phyloP scores from a whole-genome alignment of 1,140 invertebrate genomes.

The Bradysia coprophila region DNA sequence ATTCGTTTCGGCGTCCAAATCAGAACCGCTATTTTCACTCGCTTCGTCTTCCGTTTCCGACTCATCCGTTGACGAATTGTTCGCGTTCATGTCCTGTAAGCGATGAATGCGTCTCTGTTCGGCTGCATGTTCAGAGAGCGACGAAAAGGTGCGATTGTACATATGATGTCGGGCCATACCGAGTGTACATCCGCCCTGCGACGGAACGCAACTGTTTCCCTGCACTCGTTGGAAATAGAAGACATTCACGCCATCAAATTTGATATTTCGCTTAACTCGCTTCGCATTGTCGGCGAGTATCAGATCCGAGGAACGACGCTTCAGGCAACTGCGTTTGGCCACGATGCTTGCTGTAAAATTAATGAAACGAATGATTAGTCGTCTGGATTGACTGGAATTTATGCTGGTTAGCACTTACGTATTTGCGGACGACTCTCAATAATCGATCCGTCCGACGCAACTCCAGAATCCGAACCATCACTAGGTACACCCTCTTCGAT shows the following conservation, averaged over 20 bases:
- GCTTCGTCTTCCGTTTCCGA: constrained; percentile 63
- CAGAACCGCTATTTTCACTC: constrained; percentile 65
- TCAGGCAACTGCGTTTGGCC: constrained; percentile 23
- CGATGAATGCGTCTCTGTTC: constrained; percentile 74
- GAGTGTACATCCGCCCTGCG: constrained; percentile 86
- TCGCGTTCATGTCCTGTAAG: constrained; percentile 42
- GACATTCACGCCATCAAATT: constrained; percentile 83
- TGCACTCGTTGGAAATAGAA: constrained; percentile 90
- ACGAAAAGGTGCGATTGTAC: constrained; percentile 36
- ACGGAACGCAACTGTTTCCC: constrained; percentile 96
- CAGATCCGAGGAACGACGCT: constrained; percentile 26
- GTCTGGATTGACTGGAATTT: constrained; percentile 19
- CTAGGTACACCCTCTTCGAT: constrained; percentile 31
- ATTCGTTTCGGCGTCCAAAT: constrained; percentile 78
- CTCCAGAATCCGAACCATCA: constrained; percentile 63
- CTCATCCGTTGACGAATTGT: constrained; percentile 46
- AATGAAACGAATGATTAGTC: constrained; percentile 1
- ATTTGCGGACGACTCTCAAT: no score
- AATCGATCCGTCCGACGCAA: constrained; percentile 53
- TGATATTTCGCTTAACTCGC: constrained; percentile 58
- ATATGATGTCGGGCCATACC: constrained; percentile 85
- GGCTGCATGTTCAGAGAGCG: constrained; percentile 62
- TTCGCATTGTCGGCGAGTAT: constrained; percentile 27
- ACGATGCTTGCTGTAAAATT: constrained; percentile 6
- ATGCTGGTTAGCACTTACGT: no score